Evolutionary conservation across 2,888 invertebrate species (phyloP).

Genomic region (Molanna angustata): DNA sequence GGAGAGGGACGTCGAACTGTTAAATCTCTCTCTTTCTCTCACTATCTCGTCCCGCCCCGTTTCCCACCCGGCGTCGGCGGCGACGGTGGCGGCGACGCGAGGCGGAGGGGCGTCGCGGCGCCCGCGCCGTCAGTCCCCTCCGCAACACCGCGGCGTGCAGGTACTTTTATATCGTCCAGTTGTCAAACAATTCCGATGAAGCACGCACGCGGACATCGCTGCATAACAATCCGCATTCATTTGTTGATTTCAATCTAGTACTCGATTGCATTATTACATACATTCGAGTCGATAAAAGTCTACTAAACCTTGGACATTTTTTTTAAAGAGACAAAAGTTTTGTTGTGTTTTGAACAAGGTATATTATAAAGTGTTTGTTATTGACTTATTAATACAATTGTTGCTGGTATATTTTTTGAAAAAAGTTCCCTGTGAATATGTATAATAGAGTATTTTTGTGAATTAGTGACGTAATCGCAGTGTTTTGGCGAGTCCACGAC

Average conservation of each 20-base stretch:
- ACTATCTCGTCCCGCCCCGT: not conserved
- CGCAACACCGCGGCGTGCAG: slow-evolving; percentile 30
- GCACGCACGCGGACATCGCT: slow-evolving; percentile 17
- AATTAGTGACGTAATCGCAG: slow-evolving; percentile 29
- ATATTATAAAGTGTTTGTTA: too few relatives aligned
- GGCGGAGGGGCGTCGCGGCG: slow-evolving; percentile 17
- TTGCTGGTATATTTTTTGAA: too few relatives aligned
- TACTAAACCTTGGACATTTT: too few relatives aligned
- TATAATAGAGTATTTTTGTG: not conserved
- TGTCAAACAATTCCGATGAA: not conserved
- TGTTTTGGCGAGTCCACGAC: slow-evolving; percentile 19
- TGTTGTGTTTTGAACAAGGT: too few relatives aligned
- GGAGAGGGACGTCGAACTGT: too few relatives aligned
- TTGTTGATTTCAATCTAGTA: not conserved
- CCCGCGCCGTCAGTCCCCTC: slow-evolving; percentile 28
- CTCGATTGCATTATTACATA: not conserved
- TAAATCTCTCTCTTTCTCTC: too few relatives aligned
- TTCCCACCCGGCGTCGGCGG: slow-evolving; percentile 4
- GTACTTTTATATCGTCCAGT: slow-evolving; percentile 12
- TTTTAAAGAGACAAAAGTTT: too few relatives aligned
- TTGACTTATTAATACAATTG: too few relatives aligned
- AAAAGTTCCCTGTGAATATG: too few relatives aligned
- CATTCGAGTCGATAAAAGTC: too few relatives aligned
- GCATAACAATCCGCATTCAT: not conserved
- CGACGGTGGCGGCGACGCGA: slow-evolving; percentile 16